Evolutionary conservation across 2,888 invertebrate genomes (phyloP).

Genomic region (Notodonta ziczac): DNA sequence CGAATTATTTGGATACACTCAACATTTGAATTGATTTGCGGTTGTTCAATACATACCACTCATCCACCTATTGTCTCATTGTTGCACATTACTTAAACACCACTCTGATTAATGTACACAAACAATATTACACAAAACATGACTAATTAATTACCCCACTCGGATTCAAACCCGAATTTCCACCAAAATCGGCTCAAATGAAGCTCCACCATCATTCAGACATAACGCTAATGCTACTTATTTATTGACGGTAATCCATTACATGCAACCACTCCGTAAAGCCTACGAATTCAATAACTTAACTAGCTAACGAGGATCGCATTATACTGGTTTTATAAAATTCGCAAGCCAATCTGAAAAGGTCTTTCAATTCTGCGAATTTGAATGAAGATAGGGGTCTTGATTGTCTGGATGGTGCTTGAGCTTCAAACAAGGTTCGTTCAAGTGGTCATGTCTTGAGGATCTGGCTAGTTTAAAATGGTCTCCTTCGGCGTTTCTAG

Average conservation of each 20-base stretch:
- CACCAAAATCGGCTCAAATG: conserved; percentile 70
- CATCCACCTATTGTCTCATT: conserved; percentile 17
- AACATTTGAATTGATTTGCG: neutral
- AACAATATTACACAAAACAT: conserved; percentile 46
- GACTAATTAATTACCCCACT: conserved; percentile 60
- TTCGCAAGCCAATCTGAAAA: conserved; percentile 40
- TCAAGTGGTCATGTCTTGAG: conserved; percentile 74
- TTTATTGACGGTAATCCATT: conserved; percentile 77
- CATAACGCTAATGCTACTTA: conserved; percentile 68
- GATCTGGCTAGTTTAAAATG: conserved; percentile 52
- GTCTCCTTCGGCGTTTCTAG: conserved; percentile 44
- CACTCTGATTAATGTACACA: conserved; percentile 41
- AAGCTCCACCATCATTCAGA: conserved; percentile 59
- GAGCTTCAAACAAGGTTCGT: conserved; percentile 69
- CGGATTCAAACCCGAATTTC: conserved; percentile 58
- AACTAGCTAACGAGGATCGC: conserved; percentile 32
- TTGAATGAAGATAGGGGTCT: conserved; percentile 38
- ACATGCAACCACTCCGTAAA: conserved; percentile 44
- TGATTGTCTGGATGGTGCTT: conserved; percentile 46
- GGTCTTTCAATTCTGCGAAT: conserved; percentile 38
- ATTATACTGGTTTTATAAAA: conserved; percentile 37
- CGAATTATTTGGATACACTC: neutral
- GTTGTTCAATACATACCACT: conserved; percentile 12
- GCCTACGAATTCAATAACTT: conserved; percentile 22
- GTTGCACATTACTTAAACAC: conserved; percentile 29